Percentiles rank a stretch among this genome's conserved stretches.
These are phyloP conservation scores for Diogma glabrata DNA, from an alignment of 2,888 invertebrate species.

Conservation along the genomic window DNA sequence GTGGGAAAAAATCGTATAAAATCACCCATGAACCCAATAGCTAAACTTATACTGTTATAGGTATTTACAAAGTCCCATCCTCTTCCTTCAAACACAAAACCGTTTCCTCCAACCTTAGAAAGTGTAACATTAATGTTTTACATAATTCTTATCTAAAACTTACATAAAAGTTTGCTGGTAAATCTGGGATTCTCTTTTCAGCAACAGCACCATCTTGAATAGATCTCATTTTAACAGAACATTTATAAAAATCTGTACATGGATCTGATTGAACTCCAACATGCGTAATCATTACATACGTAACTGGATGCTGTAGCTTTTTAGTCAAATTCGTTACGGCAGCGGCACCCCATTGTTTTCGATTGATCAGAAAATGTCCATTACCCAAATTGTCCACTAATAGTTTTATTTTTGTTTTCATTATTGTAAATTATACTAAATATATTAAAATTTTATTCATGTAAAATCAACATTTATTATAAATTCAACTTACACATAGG, in stretches of 20 bases:
- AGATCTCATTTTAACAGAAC: slow-evolving; percentile 37
- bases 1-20: slow-evolving; percentile 35
- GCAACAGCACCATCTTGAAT: slow-evolving; percentile 38
- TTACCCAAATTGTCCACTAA: slow-evolving; percentile 36
- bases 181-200: slow-evolving; percentile 36
- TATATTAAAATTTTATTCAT: not conserved
- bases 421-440: slow-evolving; percentile 1
- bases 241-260: slow-evolving; percentile 35
- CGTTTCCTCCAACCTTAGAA: slow-evolving; percentile 45
- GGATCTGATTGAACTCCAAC: slow-evolving; percentile 36
- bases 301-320: slow-evolving; percentile 32
- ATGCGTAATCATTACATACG: slow-evolving; percentile 41
- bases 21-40: slow-evolving; percentile 41
- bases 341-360: slow-evolving; percentile 33
- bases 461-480: not conserved
- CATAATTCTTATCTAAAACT: slow-evolving; percentile 18
- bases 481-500: slow-evolving; percentile 3
- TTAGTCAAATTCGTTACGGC: slow-evolving; percentile 21
- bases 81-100: slow-evolving; percentile 41
- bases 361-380: slow-evolving; percentile 33
- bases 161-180: slow-evolving; percentile 36
- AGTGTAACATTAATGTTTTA: slow-evolving; percentile 26
- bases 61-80: slow-evolving; percentile 43
- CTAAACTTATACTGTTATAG: slow-evolving; percentile 38
- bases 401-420: not conserved